phyloP scores from a whole-genome alignment of 2,797 vertebrate species.

The Eospalax fontanierii region DNA sequence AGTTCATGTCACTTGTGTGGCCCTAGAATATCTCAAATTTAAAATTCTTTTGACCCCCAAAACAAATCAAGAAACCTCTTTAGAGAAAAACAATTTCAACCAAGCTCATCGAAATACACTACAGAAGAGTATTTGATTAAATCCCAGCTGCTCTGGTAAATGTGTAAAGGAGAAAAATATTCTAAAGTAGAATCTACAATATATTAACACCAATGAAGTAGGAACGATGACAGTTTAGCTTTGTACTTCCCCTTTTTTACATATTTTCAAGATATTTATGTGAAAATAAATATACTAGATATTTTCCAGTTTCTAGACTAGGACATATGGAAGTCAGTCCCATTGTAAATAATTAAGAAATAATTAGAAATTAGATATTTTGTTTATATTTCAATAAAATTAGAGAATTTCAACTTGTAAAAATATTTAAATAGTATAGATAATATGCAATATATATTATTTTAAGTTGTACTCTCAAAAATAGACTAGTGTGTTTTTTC shows the following conservation, averaged over 20 bases:
- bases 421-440: conserved; percentile 81
- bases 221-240: not conserved
- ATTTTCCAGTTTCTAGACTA: conserved; percentile 76
- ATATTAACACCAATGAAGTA: conserved; percentile 1
- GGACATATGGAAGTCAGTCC: conserved; percentile 77
- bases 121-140: no score
- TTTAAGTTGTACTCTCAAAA: not conserved
- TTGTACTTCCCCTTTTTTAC: conserved; percentile 68
- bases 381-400: conserved; percentile 43
- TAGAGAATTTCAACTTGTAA: conserved; percentile 83
- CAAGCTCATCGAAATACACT: no score
- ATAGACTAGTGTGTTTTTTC: conserved; percentile 28
- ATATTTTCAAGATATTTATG: not conserved
- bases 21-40: not conserved
- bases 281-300: not conserved
- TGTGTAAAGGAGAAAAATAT: conserved; percentile 9
- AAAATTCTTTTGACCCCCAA: not conserved
- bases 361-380: conserved; percentile 68
- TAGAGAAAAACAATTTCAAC: no score
- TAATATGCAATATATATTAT: not conserved
- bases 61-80: conserved; percentile 43
- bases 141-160: not conserved
- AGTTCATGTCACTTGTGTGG: not conserved
- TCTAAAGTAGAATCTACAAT: not conserved
- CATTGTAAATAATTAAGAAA: conserved; percentile 76